phyloP scores from a whole-genome alignment of 2,797 vertebrate genomes.

The Melopsittacus undulatus region DNA sequence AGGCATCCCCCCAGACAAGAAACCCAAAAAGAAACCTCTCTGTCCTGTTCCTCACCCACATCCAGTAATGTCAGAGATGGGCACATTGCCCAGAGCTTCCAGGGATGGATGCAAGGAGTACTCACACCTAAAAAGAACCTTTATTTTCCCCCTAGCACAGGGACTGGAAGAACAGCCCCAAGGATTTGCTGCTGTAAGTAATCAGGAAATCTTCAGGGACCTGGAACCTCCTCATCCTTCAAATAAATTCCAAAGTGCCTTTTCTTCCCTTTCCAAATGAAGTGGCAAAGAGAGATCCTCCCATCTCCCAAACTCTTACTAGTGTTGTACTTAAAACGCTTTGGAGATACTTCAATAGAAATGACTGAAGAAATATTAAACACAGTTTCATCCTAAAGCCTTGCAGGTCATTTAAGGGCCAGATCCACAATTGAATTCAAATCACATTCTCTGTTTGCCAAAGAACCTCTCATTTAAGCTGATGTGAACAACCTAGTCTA shows the following conservation, averaged over 20 bases:
- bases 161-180: background rate
- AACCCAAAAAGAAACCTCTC: background rate
- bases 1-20: background rate
- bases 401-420: background rate
- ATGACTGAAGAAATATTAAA: background rate
- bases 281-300: constrained; percentile 17
- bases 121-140: background rate
- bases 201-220: constrained; percentile 24
- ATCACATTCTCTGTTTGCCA: background rate
- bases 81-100: background rate
- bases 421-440: background rate
- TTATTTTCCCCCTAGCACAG: background rate
- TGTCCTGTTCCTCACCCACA: background rate
- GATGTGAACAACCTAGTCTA: background rate
- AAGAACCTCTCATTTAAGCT: background rate
- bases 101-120: background rate
- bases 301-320: background rate
- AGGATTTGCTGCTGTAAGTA: background rate
- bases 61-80: background rate
- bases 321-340: background rate
- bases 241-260: constrained; percentile 29
- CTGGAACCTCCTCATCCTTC: background rate
- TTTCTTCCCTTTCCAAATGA: constrained; percentile 24
- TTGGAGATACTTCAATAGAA: constrained; percentile 45
- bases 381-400: background rate